These are phyloP conservation scores for Scyliorhinus canicula DNA, from an alignment of 2,797 vertebrate species.

Conservation along the genomic window DNA sequence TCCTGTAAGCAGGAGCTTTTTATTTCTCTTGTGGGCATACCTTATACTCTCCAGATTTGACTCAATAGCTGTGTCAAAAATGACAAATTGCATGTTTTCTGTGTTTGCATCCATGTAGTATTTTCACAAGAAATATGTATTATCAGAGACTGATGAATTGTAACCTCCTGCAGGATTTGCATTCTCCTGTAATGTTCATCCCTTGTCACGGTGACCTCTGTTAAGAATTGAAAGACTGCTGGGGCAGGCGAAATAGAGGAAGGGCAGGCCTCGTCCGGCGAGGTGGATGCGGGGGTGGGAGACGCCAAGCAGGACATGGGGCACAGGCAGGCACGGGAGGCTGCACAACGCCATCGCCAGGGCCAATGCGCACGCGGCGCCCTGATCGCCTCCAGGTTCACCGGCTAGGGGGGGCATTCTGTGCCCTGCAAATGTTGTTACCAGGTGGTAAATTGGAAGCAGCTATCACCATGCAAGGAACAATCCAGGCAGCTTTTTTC, in stretches of 20 bases:
- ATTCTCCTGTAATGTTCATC: too few relatives aligned
- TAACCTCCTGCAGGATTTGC: background rate
- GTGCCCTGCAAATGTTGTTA: background rate
- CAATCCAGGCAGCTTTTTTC: background rate
- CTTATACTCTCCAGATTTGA: background rate
- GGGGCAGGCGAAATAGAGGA: background rate
- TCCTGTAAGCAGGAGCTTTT: background rate
- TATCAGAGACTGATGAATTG: background rate
- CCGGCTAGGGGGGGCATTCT: too few relatives aligned
- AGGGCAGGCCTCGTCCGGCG: too few relatives aligned
- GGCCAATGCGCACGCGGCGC: too few relatives aligned
- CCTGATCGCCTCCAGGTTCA: too few relatives aligned
- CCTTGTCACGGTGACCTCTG: background rate
- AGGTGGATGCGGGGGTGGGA: too few relatives aligned
- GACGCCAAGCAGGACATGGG: too few relatives aligned
- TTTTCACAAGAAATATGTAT: background rate
- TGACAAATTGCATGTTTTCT: background rate
- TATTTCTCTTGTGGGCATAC: background rate
- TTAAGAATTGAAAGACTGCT: background rate
- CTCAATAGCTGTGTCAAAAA: background rate
- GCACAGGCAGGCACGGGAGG: too few relatives aligned
- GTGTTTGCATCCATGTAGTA: background rate
- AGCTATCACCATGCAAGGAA: background rate
- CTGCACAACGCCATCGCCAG: too few relatives aligned
- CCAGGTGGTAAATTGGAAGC: background rate